Base-by-base conservation (phyloP, 2,888 invertebrate species). In the Clunio marinus region DNA sequence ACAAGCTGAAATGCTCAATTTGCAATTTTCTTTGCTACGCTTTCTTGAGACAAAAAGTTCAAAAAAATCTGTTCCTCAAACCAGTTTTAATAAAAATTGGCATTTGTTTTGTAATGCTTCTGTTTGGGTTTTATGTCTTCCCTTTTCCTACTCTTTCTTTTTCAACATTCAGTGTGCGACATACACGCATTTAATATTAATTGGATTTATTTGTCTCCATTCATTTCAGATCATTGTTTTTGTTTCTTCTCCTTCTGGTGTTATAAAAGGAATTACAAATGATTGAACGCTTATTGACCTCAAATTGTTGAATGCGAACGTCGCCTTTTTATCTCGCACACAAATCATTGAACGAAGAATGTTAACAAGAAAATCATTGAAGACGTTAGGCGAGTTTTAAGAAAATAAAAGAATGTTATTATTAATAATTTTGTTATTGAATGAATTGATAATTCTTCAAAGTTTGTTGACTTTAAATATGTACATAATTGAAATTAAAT, bases 161-260 rank as follows among this genome's bases (percentile, higher is more conserved):
- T 4, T 41, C 41, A n/a, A 3, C 51, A 17, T 51, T 15, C 51
- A 51, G 20, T 51, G 51, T 22, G 51, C 51, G 22, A 51, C 51
- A 51, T 51, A 51, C 51, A 51, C 51, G 51, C 51, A 51, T 51
- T 51, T 51, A 51, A 51, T 51, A 51, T 51, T 51, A 51, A 51
- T 51, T 51, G 51, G 51, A 51, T 51, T 51, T 51, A 51, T 51
- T 51, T 51, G 51, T 51, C 51, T 51, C 51, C 51, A 51, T 51
- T 51, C 51, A 51, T 20, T 51, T n/a, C 32, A 32, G 5, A 32
- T 32, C 32, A 32, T 32, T 32, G n/a, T 51, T 51, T n/a, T 51
- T 51, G 51, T 4, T 2, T 17, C 20, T 17, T 7, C 2, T 17
- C 10, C 20, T 17, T 20, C 10, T 51, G 17, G 51, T 51, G 51